Evolutionary conservation across 2,113 vertebrate species (phyloP).

Genomic region (Pagrus major): DNA sequence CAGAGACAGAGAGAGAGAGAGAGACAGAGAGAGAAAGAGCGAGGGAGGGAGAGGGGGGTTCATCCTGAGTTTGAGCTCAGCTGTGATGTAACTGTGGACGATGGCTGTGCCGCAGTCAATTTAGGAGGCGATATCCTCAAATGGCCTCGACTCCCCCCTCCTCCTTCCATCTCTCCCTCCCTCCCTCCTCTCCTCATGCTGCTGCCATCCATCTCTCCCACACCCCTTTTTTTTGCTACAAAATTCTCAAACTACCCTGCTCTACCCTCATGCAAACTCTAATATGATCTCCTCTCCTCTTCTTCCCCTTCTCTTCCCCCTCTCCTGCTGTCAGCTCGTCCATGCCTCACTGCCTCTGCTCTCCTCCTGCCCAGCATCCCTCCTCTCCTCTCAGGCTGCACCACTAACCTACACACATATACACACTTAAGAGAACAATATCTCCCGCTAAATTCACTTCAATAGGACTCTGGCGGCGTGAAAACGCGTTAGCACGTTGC

Average conservation of each 20-base stretch:
- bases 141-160: constrained; percentile 69
- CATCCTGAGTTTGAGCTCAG: constrained; percentile 64
- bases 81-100: constrained; percentile 73
- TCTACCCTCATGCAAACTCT: constrained; percentile 27
- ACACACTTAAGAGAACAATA: constrained; percentile 10
- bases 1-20: background rate
- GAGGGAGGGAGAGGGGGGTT: constrained; percentile 33
- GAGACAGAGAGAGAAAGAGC: background rate
- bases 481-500: constrained; percentile 38
- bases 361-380: constrained; percentile 37
- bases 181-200: constrained; percentile 1
- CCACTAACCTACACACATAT: constrained; percentile 27
- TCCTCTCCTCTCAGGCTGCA: constrained; percentile 28
- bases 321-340: constrained; percentile 48
- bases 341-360: constrained; percentile 58
- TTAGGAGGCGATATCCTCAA: constrained; percentile 78
- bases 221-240: constrained; percentile 7
- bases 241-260: constrained; percentile 39
- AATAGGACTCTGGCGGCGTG: constrained; percentile 38
- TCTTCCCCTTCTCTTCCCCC: constrained; percentile 9
- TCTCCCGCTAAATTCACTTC: constrained; percentile 30
- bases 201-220: constrained; percentile 62
- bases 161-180: background rate
- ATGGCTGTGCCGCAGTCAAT: constrained; percentile 76
- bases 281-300: constrained; percentile 32